These are phyloP conservation scores for Drosophila rufa DNA, from an alignment of 1,140 invertebrate species.

Conservation along the genomic window DNA sequence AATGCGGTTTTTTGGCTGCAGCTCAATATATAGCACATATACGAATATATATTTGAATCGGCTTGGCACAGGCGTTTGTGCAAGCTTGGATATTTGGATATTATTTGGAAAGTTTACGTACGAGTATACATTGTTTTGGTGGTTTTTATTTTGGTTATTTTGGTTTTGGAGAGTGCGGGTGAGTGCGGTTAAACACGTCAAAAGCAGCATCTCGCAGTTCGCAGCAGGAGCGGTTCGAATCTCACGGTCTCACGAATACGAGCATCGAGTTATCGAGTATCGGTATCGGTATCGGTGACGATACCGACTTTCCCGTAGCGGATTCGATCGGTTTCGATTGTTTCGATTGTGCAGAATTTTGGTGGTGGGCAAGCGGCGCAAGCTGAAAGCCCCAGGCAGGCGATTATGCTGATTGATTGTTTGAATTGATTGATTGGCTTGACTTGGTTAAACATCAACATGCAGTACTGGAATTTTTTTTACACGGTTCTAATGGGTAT, in stretches of 20 bases:
- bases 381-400: slow-evolving; percentile 60
- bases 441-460: slow-evolving; percentile 73
- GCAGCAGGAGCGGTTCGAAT: slow-evolving; percentile 27
- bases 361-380: slow-evolving; percentile 64
- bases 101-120: slow-evolving; percentile 31
- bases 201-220: slow-evolving; percentile 65
- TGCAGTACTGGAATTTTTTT: slow-evolving; percentile 65
- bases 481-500: slow-evolving; percentile 59
- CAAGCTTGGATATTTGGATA: slow-evolving; percentile 34
- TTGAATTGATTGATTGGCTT: slow-evolving; percentile 23
- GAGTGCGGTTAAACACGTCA: slow-evolving; percentile 62
- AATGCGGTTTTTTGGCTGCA: slow-evolving; percentile 24
- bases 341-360: slow-evolving; percentile 69
- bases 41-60: slow-evolving; percentile 34
- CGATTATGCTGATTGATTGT: slow-evolving; percentile 43
- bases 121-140: slow-evolving; percentile 28
- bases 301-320: slow-evolving; percentile 18
- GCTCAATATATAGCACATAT: slow-evolving; percentile 35
- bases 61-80: slow-evolving; percentile 77
- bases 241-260: slow-evolving; percentile 50
- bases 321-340: slow-evolving; percentile 63
- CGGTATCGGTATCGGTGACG: slow-evolving; percentile 26
- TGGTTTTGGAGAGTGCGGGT: slow-evolving; percentile 45
- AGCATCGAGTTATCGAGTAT: slow-evolving; percentile 53
- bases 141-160: slow-evolving; percentile 14